Base-by-base conservation (phyloP, 2,113 vertebrate genomes). In the Cyphomyrus plagiostoma region DNA sequence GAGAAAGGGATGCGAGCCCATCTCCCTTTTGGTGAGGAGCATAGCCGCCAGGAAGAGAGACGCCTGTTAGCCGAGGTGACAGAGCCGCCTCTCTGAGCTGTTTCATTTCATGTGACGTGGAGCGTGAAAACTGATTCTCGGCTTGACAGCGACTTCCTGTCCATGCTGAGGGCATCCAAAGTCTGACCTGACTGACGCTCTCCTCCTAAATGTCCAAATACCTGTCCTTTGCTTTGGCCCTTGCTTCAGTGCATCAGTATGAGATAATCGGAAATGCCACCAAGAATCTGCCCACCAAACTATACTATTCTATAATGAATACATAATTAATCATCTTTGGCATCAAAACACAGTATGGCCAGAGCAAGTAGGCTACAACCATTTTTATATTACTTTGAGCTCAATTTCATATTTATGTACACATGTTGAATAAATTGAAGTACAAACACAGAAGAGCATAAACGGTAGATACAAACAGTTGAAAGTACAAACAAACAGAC, bases 11-110 rank as follows among this genome's bases (percentile, higher is more conserved):
- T 62, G 50, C 35, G 35, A 46, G 42, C 21, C 11, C 23, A 46
- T 3, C 48, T 62, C 39, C 3, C 53, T 17, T 3, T 30, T 19
- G 3, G 8, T 13, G 77, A 89, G 6, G 80, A 85, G 39, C 52
- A 56, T 42, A 49, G 80, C 46, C 23, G 1, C 53, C 74, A n/a
- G 23, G 52, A 89, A n/a, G 80, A 66, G 39, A 58, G 21, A 13
- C 66, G 53, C 42, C 39, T 89, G 35, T 80, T 89, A 42, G 80
- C 80, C 7, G 89, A 89, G 89, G 89, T 89, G 42, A 46, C 11
- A 53, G 0, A 30, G 48, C 70, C 3, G 13, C 17, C 48, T 3
- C 15, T n/a, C 48, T 23, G 3, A 46, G 7, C 21, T 4, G 49
- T 89, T 89, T 89, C 50, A 11, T 58, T 89, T 82, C 19, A 17